Evolutionary conservation across 2,888 invertebrate genomes (phyloP).

Genomic region (Uloborus plumipes): DNA sequence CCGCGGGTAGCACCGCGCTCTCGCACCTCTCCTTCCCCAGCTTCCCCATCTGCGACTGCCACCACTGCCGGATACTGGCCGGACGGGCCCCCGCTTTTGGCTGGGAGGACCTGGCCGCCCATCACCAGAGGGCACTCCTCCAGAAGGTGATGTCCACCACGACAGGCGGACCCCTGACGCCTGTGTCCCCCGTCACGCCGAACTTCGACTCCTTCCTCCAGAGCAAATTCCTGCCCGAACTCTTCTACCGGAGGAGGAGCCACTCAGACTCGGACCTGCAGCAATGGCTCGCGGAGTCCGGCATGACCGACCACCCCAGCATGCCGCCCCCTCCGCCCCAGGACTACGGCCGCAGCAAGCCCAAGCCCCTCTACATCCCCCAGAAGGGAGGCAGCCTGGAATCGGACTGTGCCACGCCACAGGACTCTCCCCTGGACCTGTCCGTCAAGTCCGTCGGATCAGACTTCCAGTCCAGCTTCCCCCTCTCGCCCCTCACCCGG

Average conservation of each 20-base stretch:
- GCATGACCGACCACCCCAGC: slow-evolving; percentile 69
- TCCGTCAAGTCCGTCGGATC: slow-evolving; percentile 77
- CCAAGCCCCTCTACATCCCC: slow-evolving; percentile 71
- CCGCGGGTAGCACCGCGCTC: slow-evolving; percentile 41
- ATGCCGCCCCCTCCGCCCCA: slow-evolving; percentile 70
- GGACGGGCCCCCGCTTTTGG: slow-evolving; percentile 33
- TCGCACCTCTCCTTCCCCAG: slow-evolving; percentile 38
- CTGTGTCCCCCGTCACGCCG: slow-evolving; percentile 52
- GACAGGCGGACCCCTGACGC: slow-evolving; percentile 66
- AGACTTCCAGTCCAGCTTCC: slow-evolving; percentile 47
- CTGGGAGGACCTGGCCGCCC: slow-evolving; percentile 41
- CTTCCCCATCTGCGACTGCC: slow-evolving; percentile 63
- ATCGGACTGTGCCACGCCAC: slow-evolving; percentile 76
- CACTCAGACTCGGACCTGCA: slow-evolving; percentile 80
- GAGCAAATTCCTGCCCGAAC: slow-evolving; percentile 75
- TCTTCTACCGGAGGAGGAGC: slow-evolving; percentile 76
- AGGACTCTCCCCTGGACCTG: slow-evolving; percentile 87
- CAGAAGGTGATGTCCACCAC: slow-evolving; percentile 66
- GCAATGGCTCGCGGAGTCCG: slow-evolving; percentile 71
- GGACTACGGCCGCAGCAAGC: slow-evolving; percentile 67
- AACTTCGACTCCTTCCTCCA: slow-evolving; percentile 65
- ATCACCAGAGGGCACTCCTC: slow-evolving; percentile 46
- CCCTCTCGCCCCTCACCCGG: slow-evolving; percentile 44
- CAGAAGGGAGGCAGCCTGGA: slow-evolving; percentile 74
- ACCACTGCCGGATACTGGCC: slow-evolving; percentile 53